Evolutionary conservation across 2,797 vertebrate genomes (phyloP), one percentile per base, ranked within the genome.

Genomic region (Gephyroberyx darwinii): DNA sequence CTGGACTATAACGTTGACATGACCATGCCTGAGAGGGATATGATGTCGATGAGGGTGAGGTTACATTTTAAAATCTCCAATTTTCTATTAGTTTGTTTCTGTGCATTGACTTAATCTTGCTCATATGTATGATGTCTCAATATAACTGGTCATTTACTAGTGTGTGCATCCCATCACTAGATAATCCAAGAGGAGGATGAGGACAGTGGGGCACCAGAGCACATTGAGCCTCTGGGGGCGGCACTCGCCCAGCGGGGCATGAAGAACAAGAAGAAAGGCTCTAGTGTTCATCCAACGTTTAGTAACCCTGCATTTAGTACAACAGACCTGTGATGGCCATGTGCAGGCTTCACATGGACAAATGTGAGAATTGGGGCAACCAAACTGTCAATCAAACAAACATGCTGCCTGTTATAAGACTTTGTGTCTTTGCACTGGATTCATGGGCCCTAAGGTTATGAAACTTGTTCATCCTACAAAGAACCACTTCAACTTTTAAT

Each of bases 1-100:
- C 85, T 97, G 79, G 96, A 97, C 71, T 92, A 92, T 61, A 90
- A 73, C 19, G 88, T 95, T 58, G 89, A 95, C 64, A 58, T 77
- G 53, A 19, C 0, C 61, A 2, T 33, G 45, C 3, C 35, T 59
- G 90, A 75, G 52, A 90, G 81, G 45, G 83, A 89, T 20, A 57
- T 16, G 8, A 75, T 70, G 33, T 19, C 54, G 6, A 67, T 74
- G 70, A 90, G 71, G 91, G 93, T 95, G 79, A 88, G 86, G 72
- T 52, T 26, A 19, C 7, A 37, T 57, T 55, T 51, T 48, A 33
- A 2, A 62, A 55, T 56, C 30, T 26, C 16, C 54, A 8, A 7
- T 37, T 57, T 9, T 8, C 1, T 35, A 37, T 16, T 9, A 53
- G 9, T 53, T 30, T 56, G 5, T 30, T 30, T 58, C 1, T 20